These are phyloP conservation scores for Corythornis cristatus DNA, from an alignment of 2,113 vertebrate genomes.

Conservation along the genomic window DNA sequence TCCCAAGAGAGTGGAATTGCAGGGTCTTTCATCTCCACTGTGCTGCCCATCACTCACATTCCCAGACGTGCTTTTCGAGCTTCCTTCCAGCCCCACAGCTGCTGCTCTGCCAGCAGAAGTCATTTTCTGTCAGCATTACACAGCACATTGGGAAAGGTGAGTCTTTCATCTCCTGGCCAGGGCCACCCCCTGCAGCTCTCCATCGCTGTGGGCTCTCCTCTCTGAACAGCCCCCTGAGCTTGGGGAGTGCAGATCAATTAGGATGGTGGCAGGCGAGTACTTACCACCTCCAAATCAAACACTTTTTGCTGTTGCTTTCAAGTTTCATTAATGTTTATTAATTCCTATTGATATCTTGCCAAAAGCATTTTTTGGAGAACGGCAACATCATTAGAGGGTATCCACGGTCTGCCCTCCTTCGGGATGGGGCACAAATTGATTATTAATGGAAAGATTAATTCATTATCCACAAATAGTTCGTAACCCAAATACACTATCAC, in stretches of 20 bases:
- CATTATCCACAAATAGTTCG: background rate
- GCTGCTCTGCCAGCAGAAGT: background rate
- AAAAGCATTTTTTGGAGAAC: background rate
- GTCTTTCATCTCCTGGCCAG: background rate
- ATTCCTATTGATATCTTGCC: background rate
- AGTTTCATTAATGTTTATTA: background rate
- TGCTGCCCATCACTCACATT: background rate
- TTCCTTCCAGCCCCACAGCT: background rate
- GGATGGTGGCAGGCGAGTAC: background rate
- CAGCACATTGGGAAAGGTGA: background rate
- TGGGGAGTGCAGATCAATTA: background rate
- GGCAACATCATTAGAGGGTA: background rate
- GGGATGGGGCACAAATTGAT: background rate
- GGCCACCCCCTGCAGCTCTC: background rate
- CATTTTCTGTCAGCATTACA: background rate
- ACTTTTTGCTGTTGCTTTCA: background rate
- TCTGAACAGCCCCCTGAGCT: background rate
- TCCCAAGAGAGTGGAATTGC: background rate
- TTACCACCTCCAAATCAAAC: background rate
- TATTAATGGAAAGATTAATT: conserved; percentile 9
- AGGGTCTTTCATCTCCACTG: background rate
- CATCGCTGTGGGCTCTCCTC: background rate
- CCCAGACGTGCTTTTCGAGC: background rate
- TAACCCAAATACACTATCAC: background rate
- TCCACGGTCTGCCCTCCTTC: background rate